Evolutionary conservation across 2,113 vertebrate genomes (phyloP).

Genomic region (Uria lomvia): DNA sequence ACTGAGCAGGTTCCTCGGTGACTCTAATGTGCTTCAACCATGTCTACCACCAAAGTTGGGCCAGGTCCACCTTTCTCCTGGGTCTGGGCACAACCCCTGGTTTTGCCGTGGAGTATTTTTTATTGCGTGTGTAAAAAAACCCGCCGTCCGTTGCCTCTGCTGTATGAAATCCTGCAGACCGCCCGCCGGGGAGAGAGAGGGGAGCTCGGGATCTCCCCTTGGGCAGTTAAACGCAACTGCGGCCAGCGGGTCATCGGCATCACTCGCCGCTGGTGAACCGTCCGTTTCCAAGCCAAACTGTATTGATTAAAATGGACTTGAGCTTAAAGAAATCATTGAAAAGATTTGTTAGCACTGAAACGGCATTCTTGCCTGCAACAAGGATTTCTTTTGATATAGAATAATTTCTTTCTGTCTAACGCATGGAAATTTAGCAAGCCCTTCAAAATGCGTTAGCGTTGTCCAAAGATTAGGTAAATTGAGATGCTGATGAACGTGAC

Average conservation of each 20-base stretch:
- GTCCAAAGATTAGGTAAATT: not conserved
- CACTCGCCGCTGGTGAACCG: too few species aligned
- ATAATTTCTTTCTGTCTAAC: not conserved
- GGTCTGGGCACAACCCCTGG: not conserved
- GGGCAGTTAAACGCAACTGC: not conserved
- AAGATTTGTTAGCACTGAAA: not conserved
- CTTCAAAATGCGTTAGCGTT: not conserved
- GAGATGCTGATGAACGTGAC: not conserved
- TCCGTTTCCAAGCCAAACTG: not conserved
- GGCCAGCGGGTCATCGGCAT: accelerated
- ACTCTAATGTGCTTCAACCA: not conserved
- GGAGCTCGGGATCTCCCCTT: not conserved
- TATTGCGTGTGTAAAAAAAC: not conserved
- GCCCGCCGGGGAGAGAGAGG: not conserved
- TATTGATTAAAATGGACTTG: too few species aligned
- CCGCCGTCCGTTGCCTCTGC: not conserved
- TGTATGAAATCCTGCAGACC: not conserved
- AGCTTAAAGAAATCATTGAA: not conserved
- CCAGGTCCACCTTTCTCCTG: not conserved
- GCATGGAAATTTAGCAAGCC: not conserved
- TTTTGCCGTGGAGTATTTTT: not conserved
- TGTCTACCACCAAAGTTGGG: accelerated
- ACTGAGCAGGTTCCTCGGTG: not conserved
- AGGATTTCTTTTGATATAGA: not conserved
- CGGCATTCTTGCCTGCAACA: not conserved